Evolutionary conservation across 1,140 invertebrate species (phyloP).

Genomic region (Idris sp.): DNA sequence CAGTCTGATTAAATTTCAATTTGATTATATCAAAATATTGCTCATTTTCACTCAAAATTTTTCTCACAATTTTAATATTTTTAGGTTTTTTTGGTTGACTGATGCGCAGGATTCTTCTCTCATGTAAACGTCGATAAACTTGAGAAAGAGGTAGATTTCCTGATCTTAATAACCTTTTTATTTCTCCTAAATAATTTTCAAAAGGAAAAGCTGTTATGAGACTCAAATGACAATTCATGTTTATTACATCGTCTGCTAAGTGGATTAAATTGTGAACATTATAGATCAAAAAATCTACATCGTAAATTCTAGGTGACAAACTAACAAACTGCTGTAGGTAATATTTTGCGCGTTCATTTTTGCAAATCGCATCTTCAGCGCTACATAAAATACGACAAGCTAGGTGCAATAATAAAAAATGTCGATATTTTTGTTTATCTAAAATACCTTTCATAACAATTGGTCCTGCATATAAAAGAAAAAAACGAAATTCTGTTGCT

Average conservation of each 20-base stretch:
- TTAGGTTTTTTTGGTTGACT: conserved; percentile 6
- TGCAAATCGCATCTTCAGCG: conserved; percentile 7
- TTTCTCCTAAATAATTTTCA: conserved; percentile 33
- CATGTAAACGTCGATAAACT: conserved; percentile 25
- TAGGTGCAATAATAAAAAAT: conserved; percentile 51
- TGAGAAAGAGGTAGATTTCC: conserved; percentile 35
- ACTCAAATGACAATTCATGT: conserved; percentile 28
- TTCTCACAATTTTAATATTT: neutral
- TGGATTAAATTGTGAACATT: conserved; percentile 46
- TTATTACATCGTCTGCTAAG: conserved; percentile 29
- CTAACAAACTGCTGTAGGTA: conserved; percentile 28
- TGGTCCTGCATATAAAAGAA: conserved; percentile 43
- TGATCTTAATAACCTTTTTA: conserved; percentile 26
- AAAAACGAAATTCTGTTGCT: conserved; percentile 35
- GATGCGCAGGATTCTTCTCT: conserved; percentile 15
- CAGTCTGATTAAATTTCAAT: conserved; percentile 17
- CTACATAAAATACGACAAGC: conserved; percentile 40
- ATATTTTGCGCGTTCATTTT: conserved; percentile 28
- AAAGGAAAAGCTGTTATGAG: conserved; percentile 39
- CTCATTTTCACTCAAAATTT: conserved; percentile 1
- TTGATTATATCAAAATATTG: conserved; percentile 8
- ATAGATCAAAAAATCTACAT: conserved; percentile 17
- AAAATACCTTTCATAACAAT: conserved; percentile 40
- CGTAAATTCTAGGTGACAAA: neutral
- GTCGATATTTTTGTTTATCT: conserved; percentile 16